These are phyloP conservation scores for Coregonus suidteri DNA, from an alignment of 2,797 vertebrate species.

Conservation along the genomic window DNA sequence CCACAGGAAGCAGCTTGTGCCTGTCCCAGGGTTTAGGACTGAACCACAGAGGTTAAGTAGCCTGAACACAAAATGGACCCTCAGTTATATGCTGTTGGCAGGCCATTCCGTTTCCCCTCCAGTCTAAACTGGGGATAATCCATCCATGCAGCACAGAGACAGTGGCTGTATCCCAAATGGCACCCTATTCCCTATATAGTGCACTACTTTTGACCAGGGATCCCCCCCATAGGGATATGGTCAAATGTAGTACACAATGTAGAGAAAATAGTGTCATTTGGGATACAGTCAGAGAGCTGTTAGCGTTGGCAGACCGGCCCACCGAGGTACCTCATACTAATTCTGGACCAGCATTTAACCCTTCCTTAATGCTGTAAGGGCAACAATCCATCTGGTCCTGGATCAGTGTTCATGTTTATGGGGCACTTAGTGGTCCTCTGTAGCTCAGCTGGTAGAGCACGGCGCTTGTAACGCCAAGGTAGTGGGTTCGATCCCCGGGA, in stretches of 20 bases:
- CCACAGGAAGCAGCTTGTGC: constrained; percentile 59
- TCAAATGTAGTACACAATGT: no score
- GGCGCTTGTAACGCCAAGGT: no score
- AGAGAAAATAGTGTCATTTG: no score
- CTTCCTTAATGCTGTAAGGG: constrained; percentile 25
- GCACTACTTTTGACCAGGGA: no score
- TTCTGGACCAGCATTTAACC: constrained; percentile 14
- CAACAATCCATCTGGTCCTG: constrained; percentile 42
- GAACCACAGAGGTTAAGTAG: constrained; percentile 56
- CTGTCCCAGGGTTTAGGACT: constrained; percentile 44
- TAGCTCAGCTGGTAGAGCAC: no score
- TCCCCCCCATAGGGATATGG: no score
- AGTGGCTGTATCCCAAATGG: no score
- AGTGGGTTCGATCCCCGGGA: no score
- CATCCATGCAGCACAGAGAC: neutral
- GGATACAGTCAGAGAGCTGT: neutral
- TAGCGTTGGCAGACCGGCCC: neutral
- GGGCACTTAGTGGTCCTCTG: constrained; percentile 20
- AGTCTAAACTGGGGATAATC: no score
- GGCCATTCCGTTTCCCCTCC: neutral
- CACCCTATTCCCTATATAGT: no score
- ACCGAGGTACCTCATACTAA: neutral
- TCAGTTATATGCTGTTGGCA: constrained; percentile 21
- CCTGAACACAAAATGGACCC: constrained; percentile 40
- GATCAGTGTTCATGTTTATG: constrained; percentile 39